Conservation (phyloP, 2,797 vertebrate species). For the Benthosema pterotum region DNA sequence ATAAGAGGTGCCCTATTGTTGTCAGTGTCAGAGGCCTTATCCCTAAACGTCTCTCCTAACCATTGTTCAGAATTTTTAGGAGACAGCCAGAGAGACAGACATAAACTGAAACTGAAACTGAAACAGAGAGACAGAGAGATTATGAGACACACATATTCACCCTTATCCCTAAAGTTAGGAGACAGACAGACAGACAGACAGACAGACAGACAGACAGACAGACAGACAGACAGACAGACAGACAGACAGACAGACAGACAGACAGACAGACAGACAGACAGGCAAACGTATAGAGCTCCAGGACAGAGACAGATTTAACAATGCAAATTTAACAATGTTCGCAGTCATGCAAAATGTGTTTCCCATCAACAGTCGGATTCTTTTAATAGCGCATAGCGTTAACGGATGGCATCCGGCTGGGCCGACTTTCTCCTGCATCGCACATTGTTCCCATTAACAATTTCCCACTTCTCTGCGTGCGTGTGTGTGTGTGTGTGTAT, state of each 20-base stretch:
- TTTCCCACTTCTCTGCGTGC: background rate
- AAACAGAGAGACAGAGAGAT: too few species aligned
- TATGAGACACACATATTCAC: too few species aligned
- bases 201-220: background rate
- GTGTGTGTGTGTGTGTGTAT: background rate
- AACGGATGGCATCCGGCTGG: constrained; percentile 49
- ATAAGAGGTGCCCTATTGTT: too few species aligned
- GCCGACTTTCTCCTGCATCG: constrained; percentile 22
- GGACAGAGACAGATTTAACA: background rate
- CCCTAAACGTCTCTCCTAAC: too few species aligned
- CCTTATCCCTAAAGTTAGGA: too few species aligned
- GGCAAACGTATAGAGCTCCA: too few species aligned
- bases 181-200: background rate
- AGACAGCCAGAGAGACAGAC: too few species aligned
- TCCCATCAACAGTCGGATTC: constrained; percentile 54
- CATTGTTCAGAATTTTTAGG: too few species aligned
- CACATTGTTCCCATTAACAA: constrained; percentile 47
- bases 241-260: background rate
- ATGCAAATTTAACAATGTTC: constrained; percentile 6
- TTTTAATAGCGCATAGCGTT: constrained; percentile 48
- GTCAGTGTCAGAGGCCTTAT: too few species aligned
- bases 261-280: constrained; percentile 7
- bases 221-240: background rate
- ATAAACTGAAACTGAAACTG: too few species aligned
- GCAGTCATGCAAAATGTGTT: constrained; percentile 50